Evolutionary conservation across 2,888 invertebrate genomes (phyloP), one percentile per base, ranked within the genome.

Genomic region (Drosophila differens): DNA sequence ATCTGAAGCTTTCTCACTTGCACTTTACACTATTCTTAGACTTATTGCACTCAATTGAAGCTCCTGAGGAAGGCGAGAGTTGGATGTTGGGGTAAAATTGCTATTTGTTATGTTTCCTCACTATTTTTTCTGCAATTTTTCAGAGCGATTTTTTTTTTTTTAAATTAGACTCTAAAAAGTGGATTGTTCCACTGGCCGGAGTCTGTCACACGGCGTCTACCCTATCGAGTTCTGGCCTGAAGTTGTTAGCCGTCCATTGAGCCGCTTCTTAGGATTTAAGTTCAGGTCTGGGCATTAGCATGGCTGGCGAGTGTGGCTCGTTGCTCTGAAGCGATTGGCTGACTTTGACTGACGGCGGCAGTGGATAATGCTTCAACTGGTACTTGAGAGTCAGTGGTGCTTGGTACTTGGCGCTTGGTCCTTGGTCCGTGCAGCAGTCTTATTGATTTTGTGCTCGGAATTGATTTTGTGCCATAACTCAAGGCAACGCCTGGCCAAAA

Each of bases 1-100:
- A 73, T 39, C 58, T 47, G 70, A 72, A 70, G 85, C 68, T 64
- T 81, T 82, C 72, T 68, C 83, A 85, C 74, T 78, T 81, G 78
- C 85, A 85, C 85, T 90, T 90, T 88, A 74, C 85, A 81, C 85
- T 79, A 76, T 90, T 85, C 65, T 76, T 68, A 81, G 91, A 90
- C 89, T 90, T 90, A 88, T 88, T 90, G 87, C 91, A 88, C 82
- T 89, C 91, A 89, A 90, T 88, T 86, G 91, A 89, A 79, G 87
- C 79, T 33, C 58, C 51, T 62, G 74, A 39, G 65, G 41, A 59
- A 57, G 69, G 49, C 39, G 14, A 44, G 47, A 16, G 57, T 63
- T 64, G 39, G 28, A 44, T 44, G 59, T 61, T 60, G 64, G 64
- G 32, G 55, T 61, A 82, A 66, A 71, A 68, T 57, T 76, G 81